A percentile compares a stretch with the other conserved stretches of the same genome.
phyloP scores from a whole-genome alignment of 1,140 invertebrate genomes.

The Aphelenchoides fujianensis region DNA sequence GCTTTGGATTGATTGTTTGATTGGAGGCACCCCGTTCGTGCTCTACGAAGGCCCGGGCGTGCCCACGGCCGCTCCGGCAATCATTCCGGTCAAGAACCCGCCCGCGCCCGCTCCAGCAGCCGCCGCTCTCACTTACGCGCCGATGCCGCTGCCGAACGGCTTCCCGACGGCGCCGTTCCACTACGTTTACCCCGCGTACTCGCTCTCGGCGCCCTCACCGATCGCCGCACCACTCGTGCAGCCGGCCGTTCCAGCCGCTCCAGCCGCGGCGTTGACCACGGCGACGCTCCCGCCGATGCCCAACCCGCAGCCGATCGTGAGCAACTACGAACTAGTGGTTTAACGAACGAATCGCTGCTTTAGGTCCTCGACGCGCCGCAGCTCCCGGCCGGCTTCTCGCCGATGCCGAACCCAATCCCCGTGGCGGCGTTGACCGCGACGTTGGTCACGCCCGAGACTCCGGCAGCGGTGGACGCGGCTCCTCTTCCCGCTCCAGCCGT shows the following conservation, averaged over 20 bases:
- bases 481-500: no score
- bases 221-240: not conserved
- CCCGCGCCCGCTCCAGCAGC: not conserved
- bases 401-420: slow-evolving; percentile 18
- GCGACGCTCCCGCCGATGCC: not conserved
- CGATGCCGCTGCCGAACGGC: not conserved
- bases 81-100: not conserved
- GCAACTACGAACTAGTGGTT: no score
- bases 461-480: no score
- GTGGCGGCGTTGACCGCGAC: not conserved
- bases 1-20: no score
- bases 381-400: not conserved
- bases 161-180: not conserved
- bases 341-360: no score
- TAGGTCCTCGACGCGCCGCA: not conserved
- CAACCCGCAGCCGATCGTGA: not conserved
- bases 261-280: not conserved
- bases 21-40: not conserved
- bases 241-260: not conserved
- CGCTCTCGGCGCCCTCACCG: not conserved
- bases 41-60: not conserved
- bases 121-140: not conserved
- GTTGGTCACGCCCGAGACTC: not conserved
- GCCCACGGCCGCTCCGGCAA: not conserved
- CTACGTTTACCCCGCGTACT: not conserved